A percentile compares a stretch with the other conserved stretches of the same genome.
phyloP scores from a whole-genome alignment of 2,113 vertebrate genomes.

The Microtus oregoni region DNA sequence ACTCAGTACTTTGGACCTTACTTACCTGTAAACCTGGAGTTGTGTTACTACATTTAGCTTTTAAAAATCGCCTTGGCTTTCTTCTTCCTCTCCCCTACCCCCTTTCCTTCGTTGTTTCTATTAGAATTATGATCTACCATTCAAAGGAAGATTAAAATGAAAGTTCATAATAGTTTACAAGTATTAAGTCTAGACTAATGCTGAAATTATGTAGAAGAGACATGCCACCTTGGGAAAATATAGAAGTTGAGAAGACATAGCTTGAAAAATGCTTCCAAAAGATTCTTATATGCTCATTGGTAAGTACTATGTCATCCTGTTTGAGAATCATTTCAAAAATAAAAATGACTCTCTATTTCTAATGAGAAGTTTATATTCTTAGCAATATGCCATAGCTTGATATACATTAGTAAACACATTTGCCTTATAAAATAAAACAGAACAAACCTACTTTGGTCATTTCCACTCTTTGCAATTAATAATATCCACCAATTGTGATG shows the following conservation, averaged over 20 bases:
- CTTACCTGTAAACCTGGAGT: background rate
- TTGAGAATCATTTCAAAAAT: constrained; percentile 57
- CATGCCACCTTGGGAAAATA: constrained; percentile 21
- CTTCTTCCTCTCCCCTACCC: background rate
- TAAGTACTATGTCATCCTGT: background rate
- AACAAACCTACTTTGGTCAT: constrained; percentile 15
- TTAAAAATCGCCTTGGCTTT: background rate
- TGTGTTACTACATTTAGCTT: constrained; percentile 16
- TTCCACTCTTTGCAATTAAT: constrained; percentile 24
- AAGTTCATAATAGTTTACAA: constrained; percentile 32
- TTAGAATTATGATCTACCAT: constrained; percentile 39
- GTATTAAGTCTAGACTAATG: background rate
- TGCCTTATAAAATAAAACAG: constrained; percentile 53
- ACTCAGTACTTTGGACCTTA: constrained; percentile 48
- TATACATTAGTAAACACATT: constrained; percentile 41
- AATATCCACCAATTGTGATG: background rate
- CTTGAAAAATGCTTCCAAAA: constrained; percentile 50
- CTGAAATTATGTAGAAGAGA: constrained; percentile 30
- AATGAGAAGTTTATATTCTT: constrained; percentile 54
- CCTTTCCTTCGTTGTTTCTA: constrained; percentile 56
- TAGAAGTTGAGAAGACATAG: background rate
- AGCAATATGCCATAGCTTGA: background rate
- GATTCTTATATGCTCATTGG: constrained; percentile 18
- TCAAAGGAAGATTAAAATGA: constrained; percentile 30
- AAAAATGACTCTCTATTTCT: constrained; percentile 40